These are phyloP conservation scores for Mythimna impura DNA, from an alignment of 2,888 invertebrate species.

Conservation along the genomic window DNA sequence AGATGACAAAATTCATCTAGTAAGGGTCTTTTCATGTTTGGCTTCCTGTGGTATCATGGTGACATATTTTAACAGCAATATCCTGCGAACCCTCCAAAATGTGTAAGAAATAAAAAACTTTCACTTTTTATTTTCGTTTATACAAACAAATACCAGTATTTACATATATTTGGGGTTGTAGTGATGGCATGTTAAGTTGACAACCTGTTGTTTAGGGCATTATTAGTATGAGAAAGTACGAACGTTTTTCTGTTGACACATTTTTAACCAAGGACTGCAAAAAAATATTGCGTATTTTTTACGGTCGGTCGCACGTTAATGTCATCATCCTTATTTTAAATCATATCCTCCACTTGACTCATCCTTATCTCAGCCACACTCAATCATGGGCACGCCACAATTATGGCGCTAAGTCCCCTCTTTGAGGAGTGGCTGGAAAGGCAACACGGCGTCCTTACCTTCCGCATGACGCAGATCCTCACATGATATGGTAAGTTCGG, in stretches of 20 bases:
- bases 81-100: neutral
- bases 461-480: too few species aligned
- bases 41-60: too few species aligned
- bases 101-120: conserved; percentile 21
- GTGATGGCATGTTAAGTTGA: conserved; percentile 23
- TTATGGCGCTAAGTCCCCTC: too few species aligned
- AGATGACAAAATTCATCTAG: neutral
- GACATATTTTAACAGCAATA: neutral
- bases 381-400: too few species aligned
- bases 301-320: neutral
- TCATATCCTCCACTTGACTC: neutral
- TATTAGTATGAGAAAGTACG: conserved; percentile 6
- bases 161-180: conserved; percentile 14
- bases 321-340: neutral
- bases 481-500: too few species aligned
- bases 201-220: conserved; percentile 2
- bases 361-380: too few species aligned
- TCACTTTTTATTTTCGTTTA: conserved; percentile 1
- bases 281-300: conserved; percentile 8
- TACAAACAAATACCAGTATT: conserved; percentile 11
- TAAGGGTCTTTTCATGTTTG: neutral
- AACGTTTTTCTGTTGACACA: neutral
- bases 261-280: neutral
- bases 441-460: too few species aligned
- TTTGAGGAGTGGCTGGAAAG: too few species aligned